A percentile compares a stretch with the other conserved stretches of the same genome.
Conservation (phyloP, 1,140 invertebrate species). For the Pomacea maculata region DNA sequence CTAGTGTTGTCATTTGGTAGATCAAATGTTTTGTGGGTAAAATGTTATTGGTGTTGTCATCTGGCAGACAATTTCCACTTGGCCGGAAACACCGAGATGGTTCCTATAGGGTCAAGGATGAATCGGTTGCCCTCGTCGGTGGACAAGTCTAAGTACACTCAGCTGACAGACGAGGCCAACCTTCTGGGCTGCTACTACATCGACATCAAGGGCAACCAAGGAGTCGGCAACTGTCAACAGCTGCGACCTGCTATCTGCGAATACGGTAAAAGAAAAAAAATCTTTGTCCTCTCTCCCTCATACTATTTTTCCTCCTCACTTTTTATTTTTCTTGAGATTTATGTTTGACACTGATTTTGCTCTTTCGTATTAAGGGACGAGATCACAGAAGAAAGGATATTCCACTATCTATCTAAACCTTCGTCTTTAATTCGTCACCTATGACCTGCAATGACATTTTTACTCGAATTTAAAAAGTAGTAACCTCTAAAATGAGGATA, state of each 20-base stretch:
- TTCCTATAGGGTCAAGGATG: too few relatives aligned
- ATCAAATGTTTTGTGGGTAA: too few relatives aligned
- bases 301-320: neutral
- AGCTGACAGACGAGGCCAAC: neutral
- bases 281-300: neutral
- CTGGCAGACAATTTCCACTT: neutral
- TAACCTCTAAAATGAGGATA: too few relatives aligned
- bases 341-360: neutral
- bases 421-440: too few relatives aligned
- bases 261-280: neutral
- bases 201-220: neutral
- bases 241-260: neutral
- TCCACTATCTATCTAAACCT: too few relatives aligned
- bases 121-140: neutral
- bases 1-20: too few relatives aligned
- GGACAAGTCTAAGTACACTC: neutral
- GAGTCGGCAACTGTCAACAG: neutral
- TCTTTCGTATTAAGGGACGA: too few relatives aligned
- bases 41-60: neutral
- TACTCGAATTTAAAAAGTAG: too few relatives aligned
- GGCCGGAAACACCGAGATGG: neutral
- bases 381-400: too few relatives aligned
- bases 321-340: neutral
- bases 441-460: too few relatives aligned
- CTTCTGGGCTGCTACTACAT: slow-evolving; percentile 8